Evolutionary conservation across 2,888 invertebrate species (phyloP), one percentile per base, ranked within the genome.

Genomic region (Heliconius erato): DNA sequence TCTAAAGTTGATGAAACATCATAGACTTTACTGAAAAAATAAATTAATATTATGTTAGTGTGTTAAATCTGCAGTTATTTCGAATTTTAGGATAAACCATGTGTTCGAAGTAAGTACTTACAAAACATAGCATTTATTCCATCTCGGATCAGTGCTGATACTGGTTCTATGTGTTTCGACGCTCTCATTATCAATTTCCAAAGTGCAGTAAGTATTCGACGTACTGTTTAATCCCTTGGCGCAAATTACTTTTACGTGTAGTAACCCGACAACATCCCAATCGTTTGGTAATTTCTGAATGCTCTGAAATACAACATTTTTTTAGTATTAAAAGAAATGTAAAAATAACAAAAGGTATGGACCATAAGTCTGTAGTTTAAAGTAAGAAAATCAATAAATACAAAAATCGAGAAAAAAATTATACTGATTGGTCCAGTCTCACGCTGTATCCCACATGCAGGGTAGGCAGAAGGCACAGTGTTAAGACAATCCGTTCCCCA

Each of bases 61-160:
- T 28, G 1, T 23, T 19, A n/a, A n/a, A 9, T 23, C 23, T 59
- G 9, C 59, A 59, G 23, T 59, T 9, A 5, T 44, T 44, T 32
- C 6, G 49, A 14, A 19, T 54, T 23, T 23, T 4, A 63, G 12
- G 12, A 63, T 3, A 9, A 9, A 63, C 3, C 63, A n/a, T 63
- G n/a, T 71, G 6, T 28, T 67, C 28, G 28, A 32, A 5, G 19
- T 14, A 28, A 54, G 77, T 80, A 93, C 95, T 93, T 81, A 96
- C 95, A 96, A 94, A 19, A 92, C 86, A 82, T 93, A 95, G 76
- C 84, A 90, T 81, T 94, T 94, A 82, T 95, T 92, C 95, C 95
- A 96, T 12, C 84, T 83, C 0, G 92, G 92, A 28, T 93, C 94
- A 0, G 90, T 49, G 69, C 85, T 88, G n/a, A 89, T 85, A 0